Base-by-base conservation (phyloP, 2,888 invertebrate species). In the Clunio marinus region DNA sequence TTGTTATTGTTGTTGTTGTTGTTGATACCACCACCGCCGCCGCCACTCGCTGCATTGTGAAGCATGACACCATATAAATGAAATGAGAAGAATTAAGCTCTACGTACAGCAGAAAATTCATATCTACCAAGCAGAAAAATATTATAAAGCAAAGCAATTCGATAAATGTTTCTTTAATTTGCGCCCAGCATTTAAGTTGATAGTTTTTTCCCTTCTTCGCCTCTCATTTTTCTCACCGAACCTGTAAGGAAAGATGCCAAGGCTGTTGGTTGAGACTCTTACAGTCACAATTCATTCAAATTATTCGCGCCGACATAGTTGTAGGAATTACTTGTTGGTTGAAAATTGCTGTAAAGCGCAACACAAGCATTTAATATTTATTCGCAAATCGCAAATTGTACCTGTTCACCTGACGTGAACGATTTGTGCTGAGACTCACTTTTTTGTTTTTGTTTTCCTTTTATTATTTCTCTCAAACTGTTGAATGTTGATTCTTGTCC, bases 231-330 rank as follows among this genome's bases (percentile, higher is more conserved):
- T 41, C 41, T 41, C 41, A 15, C 41, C 41, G 41, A 41, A 41
- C 41, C 41, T 41, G 41, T 41, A 41, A 51, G 51, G 60, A 60
- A 60, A 60, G 60, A 60, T 60, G 60, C 60, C 60, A 60, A 60
- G 60, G 60, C 59, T 59, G 35, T 35, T 35, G 7, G 32, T 7
- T 7, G 32, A 7, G 57, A 35, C 20, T 60, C 60, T 60, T 60
- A 41, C 28, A 41, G 37, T 60, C 60, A 60, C 60, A 60, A 60
- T 60, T 60, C 60, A 60, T 60, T 60, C 27, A 57, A 22, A 7
- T 7, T 8, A 51, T 22, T 51, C 22, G 51, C 51, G 22, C 8
- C 17, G 22, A 51, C 51, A 17, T 15, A 51, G 51, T 51, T 51
- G 51, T 51, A 51, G 51, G 17, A 41, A 41, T 41, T 41, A 15